phyloP scores from a whole-genome alignment of 1,140 invertebrate species.

The Bombyx mori region ASM3026992v2 NC_085119.1:5138501-5139000 shows the following conservation, averaged over 20 bases:
- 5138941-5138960: too few species aligned
- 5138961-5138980: too few species aligned
- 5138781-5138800: slow-evolving; percentile 33
- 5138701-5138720: slow-evolving; percentile 21
- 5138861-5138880: slow-evolving; percentile 41
- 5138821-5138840: slow-evolving; percentile 31
- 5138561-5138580: slow-evolving; percentile 41
- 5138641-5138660: slow-evolving; percentile 41
- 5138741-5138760: slow-evolving; percentile 44
- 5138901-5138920: too few species aligned
- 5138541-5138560: slow-evolving; percentile 43
- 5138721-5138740: slow-evolving; percentile 42
- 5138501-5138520: too few species aligned
- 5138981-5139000: too few species aligned
- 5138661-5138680: slow-evolving; percentile 28
- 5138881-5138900: slow-evolving; percentile 23
- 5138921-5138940: too few species aligned
- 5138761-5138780: slow-evolving; percentile 50
- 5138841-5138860: slow-evolving; percentile 33
- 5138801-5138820: slow-evolving; percentile 31
- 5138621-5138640: slow-evolving; percentile 27
- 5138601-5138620: slow-evolving; percentile 40
- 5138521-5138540: slow-evolving; percentile 22
- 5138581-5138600: slow-evolving; percentile 55
- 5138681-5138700: slow-evolving; percentile 36